A percentile compares a stretch with the other conserved stretches of the same genome.
phyloP scores from a whole-genome alignment of 1,140 invertebrate genomes.

The Pachyrhynchus sulphureomaculatus region DNA sequence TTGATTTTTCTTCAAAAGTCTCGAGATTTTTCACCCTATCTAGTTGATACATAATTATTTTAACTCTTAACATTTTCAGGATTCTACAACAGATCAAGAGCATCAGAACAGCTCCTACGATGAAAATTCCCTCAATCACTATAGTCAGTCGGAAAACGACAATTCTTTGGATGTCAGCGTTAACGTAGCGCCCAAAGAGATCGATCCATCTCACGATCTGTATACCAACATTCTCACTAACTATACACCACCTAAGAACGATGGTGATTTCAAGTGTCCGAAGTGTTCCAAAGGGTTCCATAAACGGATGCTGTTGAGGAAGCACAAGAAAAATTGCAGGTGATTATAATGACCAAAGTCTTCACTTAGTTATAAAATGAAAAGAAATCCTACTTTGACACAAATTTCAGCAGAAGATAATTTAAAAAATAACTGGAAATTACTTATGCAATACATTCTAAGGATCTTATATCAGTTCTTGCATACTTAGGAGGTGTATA shows the following conservation, averaged over 20 bases:
- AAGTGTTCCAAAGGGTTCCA: slow-evolving; percentile 60
- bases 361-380: neutral
- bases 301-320: slow-evolving; percentile 56
- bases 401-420: too few species aligned
- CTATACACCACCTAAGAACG: slow-evolving; percentile 50
- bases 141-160: neutral
- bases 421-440: too few species aligned
- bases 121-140: neutral
- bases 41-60: too few species aligned
- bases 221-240: slow-evolving; percentile 51
- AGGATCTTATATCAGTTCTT: too few species aligned
- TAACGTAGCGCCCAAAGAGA: slow-evolving; percentile 40
- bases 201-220: slow-evolving; percentile 43
- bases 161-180: slow-evolving; percentile 5
- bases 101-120: neutral
- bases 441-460: too few species aligned
- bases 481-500: too few species aligned
- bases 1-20: too few species aligned
- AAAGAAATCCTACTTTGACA: neutral
- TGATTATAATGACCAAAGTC: neutral
- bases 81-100: slow-evolving; percentile 1
- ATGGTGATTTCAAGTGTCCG: slow-evolving; percentile 55
- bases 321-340: slow-evolving; percentile 59
- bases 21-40: too few species aligned
- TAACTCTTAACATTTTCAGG: too few species aligned